These are phyloP conservation scores for Ptychodera flava DNA, from an alignment of 35 echinoderm and acorn worm genomes.

Conservation along the genomic window DNA sequence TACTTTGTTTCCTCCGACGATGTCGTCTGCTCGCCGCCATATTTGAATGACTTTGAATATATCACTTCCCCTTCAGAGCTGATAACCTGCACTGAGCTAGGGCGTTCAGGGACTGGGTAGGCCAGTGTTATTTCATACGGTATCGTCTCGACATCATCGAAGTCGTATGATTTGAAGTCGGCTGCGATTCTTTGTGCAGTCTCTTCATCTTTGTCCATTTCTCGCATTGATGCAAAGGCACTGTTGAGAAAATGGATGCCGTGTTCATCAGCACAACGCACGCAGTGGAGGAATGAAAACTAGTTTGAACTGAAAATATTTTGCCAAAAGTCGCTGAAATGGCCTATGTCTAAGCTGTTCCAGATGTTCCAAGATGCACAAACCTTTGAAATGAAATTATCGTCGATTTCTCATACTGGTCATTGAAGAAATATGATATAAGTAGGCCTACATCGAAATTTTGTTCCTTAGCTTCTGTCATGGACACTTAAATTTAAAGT, in stretches of 20 bases:
- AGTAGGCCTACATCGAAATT: no score
- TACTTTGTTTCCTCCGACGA: no score
- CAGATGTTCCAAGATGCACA: no score
- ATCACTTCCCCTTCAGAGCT: not conserved
- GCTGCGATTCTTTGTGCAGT: not conserved
- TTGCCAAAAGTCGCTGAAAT: not conserved
- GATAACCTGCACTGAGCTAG: not conserved
- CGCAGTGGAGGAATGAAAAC: not conserved
- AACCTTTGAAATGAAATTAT: no score
- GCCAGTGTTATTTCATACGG: not conserved
- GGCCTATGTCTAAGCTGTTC: no score
- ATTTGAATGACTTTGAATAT: not conserved
- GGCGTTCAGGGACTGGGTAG: not conserved
- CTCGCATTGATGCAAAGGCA: not conserved
- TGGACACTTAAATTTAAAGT: no score
- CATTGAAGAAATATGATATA: no score
- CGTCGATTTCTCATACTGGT: no score
- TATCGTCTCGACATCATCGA: not conserved
- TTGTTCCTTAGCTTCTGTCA: no score
- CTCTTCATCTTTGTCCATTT: not conserved
- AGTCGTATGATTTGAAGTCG: not conserved
- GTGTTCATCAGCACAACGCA: not conserved
- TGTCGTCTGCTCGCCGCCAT: not conserved
- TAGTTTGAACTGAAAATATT: not conserved
- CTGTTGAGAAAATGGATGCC: not conserved